These are phyloP conservation scores for Ochlodes sylvanus DNA, from an alignment of 2,888 invertebrate genomes.

Conservation along the genomic window DNA sequence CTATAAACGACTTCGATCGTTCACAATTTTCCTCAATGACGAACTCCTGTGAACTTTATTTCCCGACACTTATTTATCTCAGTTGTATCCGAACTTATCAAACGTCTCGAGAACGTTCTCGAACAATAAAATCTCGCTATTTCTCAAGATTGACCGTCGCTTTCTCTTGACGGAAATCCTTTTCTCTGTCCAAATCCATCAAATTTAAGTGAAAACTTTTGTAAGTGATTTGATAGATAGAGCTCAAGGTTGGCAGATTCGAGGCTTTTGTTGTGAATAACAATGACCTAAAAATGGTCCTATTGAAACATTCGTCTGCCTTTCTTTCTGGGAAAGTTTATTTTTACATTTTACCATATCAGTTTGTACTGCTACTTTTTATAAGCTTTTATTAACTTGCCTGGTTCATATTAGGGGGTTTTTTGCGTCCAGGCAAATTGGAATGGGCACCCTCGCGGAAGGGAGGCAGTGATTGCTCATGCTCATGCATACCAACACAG, in stretches of 20 bases:
- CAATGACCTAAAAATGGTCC: conserved; percentile 17
- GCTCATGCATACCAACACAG: no score
- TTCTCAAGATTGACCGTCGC: conserved; percentile 31
- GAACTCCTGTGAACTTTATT: conserved; percentile 1
- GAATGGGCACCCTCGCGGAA: no score
- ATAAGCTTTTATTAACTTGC: no score
- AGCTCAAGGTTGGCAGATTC: conserved; percentile 10
- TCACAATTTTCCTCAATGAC: background rate
- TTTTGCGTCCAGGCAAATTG: no score
- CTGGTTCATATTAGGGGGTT: no score
- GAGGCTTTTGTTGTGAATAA: conserved; percentile 15
- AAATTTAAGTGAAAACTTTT: conserved; percentile 31
- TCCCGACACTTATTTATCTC: conserved; percentile 19
- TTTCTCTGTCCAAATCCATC: conserved; percentile 29
- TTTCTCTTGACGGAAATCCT: conserved; percentile 16
- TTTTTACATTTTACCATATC: background rate
- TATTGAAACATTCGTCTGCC: background rate
- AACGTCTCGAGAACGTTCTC: conserved; percentile 5
- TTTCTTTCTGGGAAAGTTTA: background rate
- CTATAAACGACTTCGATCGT: background rate
- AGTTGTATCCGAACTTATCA: conserved; percentile 16
- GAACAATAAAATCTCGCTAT: conserved; percentile 11
- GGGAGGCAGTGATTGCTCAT: no score
- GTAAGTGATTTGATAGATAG: conserved; percentile 21
- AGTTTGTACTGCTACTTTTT: background rate